Evolutionary conservation across 2,797 vertebrate genomes (phyloP).

Genomic region (Bryconaethiops microstoma): DNA sequence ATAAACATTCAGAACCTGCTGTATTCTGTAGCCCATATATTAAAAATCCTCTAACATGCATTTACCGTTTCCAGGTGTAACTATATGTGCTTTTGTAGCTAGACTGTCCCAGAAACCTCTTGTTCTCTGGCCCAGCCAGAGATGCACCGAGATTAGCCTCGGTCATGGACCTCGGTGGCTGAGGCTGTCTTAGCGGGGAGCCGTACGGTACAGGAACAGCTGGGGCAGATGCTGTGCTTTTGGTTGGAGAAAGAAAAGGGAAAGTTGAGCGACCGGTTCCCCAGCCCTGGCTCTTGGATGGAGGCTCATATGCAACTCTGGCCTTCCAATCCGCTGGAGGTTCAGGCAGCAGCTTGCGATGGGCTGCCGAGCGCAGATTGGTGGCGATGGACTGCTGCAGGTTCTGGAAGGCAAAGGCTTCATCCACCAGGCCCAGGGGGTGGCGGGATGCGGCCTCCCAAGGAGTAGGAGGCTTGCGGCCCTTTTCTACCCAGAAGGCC

Average conservation of each 20-base stretch:
- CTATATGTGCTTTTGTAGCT: constrained; percentile 79
- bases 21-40: constrained; percentile 4
- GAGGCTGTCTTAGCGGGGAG: constrained; percentile 77
- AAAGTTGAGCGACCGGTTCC: constrained; percentile 36
- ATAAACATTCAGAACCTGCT: constrained; percentile 6
- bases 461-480: constrained; percentile 81
- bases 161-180: constrained; percentile 75
- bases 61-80: constrained; percentile 81
- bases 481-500: constrained; percentile 67
- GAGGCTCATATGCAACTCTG: constrained; percentile 72
- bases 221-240: constrained; percentile 65
- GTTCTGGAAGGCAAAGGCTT: constrained; percentile 83
- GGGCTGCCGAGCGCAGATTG: constrained; percentile 85
- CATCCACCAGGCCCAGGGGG: constrained; percentile 90
- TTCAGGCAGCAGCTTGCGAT: constrained; percentile 84
- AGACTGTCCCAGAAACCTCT: constrained; percentile 66
- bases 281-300: constrained; percentile 49
- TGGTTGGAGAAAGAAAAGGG: constrained; percentile 60
- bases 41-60: constrained; percentile 15
- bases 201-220: constrained; percentile 67
- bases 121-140: constrained; percentile 74
- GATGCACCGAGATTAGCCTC: constrained; percentile 69
- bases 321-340: constrained; percentile 83
- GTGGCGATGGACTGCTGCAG: constrained; percentile 86
- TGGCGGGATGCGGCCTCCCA: constrained; percentile 92